Base-by-base conservation (phyloP, 1,140 invertebrate species). In the Branchinecta lynchi region DNA sequence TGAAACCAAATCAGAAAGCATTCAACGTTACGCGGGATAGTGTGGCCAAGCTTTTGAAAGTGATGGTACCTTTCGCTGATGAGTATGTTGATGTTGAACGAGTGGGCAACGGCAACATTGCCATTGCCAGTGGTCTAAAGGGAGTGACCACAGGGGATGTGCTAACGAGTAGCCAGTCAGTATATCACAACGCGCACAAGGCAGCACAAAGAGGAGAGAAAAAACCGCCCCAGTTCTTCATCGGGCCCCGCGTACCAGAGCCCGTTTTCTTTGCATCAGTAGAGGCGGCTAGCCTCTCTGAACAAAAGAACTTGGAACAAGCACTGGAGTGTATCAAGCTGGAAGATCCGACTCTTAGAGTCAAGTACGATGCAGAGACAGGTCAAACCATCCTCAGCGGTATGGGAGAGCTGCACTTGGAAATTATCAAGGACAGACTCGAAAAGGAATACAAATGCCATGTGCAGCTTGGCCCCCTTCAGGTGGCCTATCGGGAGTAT, bases 251-350 rank as follows among this genome's bases (percentile, higher is more conserved):
- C 17, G 80, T 93, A 71, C 92, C 93, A 0, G 88, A 95, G 75
- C 93, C 96, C 1, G 96, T 99, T 0, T 98, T 97, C 79, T 95
- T 96, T 76, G 98, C 96, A 78, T 92, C 92, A 0, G 88, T 99
- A 68, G 96, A 99, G 81, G 87, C 95, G 0, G 88, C 92, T 0
- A 60, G 51, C 17, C 17, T 93, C 89, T 69, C 75, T 87, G 69
- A 84, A 60, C 89, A 94, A 78, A 81, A 81, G 66, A 77, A 85
- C 7, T 80, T 99, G 72, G 95, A 98, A 67, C 78, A 80, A 32
- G 95, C 95, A 0, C 81, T 99, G n/a, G 79, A 81, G 20, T 85
- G 92, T 78, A 78, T 99, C 10, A 83, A 88, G 75, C 82, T 89
- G 46, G 96, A 99, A 80, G 96, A 99, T 82, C 94, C 95, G 0